Base-by-base conservation (phyloP, 2,888 invertebrate genomes). In the Aleiodes alternator region DNA sequence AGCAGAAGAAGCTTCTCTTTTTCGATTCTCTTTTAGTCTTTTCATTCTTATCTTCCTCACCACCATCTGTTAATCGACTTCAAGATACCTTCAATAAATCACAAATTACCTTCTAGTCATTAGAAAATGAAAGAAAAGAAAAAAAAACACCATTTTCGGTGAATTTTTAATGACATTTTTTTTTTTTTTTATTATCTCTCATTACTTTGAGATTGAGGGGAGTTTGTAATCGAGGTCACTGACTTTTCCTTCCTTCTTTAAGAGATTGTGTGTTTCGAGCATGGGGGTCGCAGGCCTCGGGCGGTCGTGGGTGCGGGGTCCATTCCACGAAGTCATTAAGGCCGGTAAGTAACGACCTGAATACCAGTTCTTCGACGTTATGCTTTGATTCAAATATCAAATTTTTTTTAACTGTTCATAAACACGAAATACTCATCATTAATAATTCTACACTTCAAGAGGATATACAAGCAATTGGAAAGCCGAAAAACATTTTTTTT, bases 301-400 rank as follows among this genome's bases (percentile, higher is more conserved):
- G 57, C 76, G 61, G 73, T 78, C 76, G 79, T 76, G 76, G 78
- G 75, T 77, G 78, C 69, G 69, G 69, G 78, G 77, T 75, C 76
- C 72, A 78, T 84, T 82, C 84, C 75, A 48, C 76, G 81, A 82
- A 81, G 78, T 82, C 81, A 79, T 84, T 83, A 83, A 79, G 73
- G 77, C 66, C 73, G 76, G 73, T 75, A 71, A 76, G 76, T 78
- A 75, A 78, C 61, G 73, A 72, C 76, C 73, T 77, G 74, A 80
- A 75, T 76, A 66, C 76, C 76, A 75, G 77, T 72, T 70, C 72
- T 73, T 76, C 77, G 57, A 57, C 50, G 64, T 48, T 64, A 64
- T 64, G 64, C 64, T 23, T 48, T 64, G 64, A 64, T 64, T 64
- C 48, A 64, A 64, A 48, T 64, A 64, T 43, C 64, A 64, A 64